Evolutionary conservation across 2,797 vertebrate genomes (phyloP).

Genomic region (Arnoldichthys spilopterus): DNA sequence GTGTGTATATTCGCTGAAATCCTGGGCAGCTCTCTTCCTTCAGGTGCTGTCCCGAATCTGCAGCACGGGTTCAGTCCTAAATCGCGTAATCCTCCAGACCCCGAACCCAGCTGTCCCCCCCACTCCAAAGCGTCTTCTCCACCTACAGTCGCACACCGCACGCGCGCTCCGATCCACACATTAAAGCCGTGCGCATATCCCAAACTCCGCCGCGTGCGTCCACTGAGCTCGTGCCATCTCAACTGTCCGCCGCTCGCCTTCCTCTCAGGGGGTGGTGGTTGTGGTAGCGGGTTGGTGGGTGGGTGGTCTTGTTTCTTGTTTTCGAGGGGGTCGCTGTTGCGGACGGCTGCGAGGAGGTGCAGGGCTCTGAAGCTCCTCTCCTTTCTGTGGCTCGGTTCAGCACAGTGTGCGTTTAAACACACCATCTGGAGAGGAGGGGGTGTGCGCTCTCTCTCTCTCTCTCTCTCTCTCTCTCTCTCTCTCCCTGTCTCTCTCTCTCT

Average conservation of each 20-base stretch:
- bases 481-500: constrained; percentile 55
- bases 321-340: constrained; percentile 15
- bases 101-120: no score
- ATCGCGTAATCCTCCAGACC: neutral
- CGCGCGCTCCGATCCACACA: no score
- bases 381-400: constrained; percentile 71
- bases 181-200: constrained; percentile 45
- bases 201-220: neutral
- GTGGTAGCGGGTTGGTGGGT: no score
- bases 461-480: constrained; percentile 64
- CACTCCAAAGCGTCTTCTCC: no score
- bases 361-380: constrained; percentile 72
- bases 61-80: neutral
- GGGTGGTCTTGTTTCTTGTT: neutral
- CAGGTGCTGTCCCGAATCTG: neutral
- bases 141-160: no score
- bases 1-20: neutral
- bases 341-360: constrained; percentile 69
- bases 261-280: neutral
- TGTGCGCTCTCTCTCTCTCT: no score
- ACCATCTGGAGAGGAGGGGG: constrained; percentile 82
- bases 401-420: constrained; percentile 85
- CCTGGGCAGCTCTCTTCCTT: neutral
- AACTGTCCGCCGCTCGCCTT: neutral
- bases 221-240: neutral